Base-by-base conservation (phyloP, 2,888 invertebrate species). In the Pseudococcus jackbeardsleyi region DNA sequence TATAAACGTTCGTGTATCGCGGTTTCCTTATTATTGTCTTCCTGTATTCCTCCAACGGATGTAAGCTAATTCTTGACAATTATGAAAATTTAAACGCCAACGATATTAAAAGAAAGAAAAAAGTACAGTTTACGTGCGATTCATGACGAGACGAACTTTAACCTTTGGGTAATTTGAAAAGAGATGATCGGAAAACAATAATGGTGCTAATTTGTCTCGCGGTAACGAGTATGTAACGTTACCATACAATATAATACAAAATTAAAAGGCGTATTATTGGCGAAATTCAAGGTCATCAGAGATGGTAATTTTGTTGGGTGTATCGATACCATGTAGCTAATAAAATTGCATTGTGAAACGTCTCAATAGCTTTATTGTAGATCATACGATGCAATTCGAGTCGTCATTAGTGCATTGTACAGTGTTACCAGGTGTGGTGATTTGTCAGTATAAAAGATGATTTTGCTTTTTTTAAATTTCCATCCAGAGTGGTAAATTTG, bases 21-120 rank as follows among this genome's bases (percentile, higher is more conserved):
- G 26, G 79, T 46, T 82, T 82, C 79, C 79, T 82, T 46, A 82
- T 82, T 82, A 82, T 82, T 82, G 46, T 82, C 79, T 46, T 82
- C 79, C 79, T 82, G 79, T 82, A 82, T 82, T 46, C 11, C 19
- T 46, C 19, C 19, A 19, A 82, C 79, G 79, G 79, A 82, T 82
- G 46, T 82, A 19, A 46, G 19, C 46, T 46, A 82, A 82, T 82
- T 82, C 79, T 46, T 82, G 46, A 46, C 79, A 82, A 82, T 82
- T 82, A 82, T 19, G 79, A 82, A 42, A 82, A 46, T 82, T 46
- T 64, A 64, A 22, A 64, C 19, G 22, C 54, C 3, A 54, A 4
- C 3, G 19, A 6, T 22, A 64, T 64, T 22, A 22, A 64, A 64
- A 64, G 64, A 64, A 64, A 64, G 22, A 64, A 64, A 64, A 64